Evolutionary conservation across 2,113 vertebrate species (phyloP).

Genomic region (Acanthisitta chloris): DNA sequence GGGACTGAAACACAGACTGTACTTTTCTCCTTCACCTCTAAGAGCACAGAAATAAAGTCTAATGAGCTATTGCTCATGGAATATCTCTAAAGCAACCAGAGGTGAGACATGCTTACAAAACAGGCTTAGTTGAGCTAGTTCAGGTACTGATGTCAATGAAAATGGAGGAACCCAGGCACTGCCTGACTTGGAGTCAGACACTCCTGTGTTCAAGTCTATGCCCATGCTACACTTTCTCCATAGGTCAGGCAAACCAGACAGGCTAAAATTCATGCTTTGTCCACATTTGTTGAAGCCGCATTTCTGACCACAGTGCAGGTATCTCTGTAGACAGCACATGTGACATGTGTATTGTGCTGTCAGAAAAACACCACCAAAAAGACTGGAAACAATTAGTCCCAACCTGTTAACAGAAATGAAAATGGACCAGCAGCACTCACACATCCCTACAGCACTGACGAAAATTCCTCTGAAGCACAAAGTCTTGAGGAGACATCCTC

Average conservation of each 20-base stretch:
- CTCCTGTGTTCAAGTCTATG: neutral
- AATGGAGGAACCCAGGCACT: neutral
- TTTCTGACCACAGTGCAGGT: neutral
- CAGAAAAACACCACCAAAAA: neutral
- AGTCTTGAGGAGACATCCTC: neutral
- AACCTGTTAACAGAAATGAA: neutral
- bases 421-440: conserved; percentile 21
- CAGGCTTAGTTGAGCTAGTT: neutral
- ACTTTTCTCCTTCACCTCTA: neutral
- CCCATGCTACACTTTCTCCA: neutral
- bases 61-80: neutral
- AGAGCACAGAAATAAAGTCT: neutral
- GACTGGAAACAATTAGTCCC: neutral
- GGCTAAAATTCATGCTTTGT: neutral
- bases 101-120: neutral
- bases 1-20: neutral
- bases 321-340: neutral
- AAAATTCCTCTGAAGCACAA: conserved; percentile 37
- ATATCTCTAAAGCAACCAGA: neutral
- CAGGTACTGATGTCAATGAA: neutral
- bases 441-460: conserved; percentile 3
- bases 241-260: neutral
- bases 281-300: neutral
- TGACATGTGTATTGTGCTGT: fast-evolving
- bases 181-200: neutral